Conservation (phyloP, 1,140 invertebrate species). For the Drosophila mayri region DNA sequence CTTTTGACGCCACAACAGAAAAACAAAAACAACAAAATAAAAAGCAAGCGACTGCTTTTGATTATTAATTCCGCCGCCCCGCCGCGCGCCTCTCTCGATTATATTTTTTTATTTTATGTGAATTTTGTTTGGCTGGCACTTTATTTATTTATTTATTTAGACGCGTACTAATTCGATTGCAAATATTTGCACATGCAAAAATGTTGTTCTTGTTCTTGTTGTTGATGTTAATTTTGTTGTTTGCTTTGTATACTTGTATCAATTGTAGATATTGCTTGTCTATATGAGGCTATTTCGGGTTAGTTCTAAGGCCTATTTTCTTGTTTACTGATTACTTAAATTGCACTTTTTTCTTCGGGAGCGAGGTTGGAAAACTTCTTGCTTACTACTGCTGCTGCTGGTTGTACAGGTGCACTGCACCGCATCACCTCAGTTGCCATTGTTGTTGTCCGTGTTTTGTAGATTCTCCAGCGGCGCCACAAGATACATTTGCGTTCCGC, state of each 20-base stretch:
- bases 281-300: slow-evolving; percentile 57
- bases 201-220: slow-evolving; percentile 15
- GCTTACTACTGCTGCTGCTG: slow-evolving; percentile 13
- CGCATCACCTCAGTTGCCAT: slow-evolving; percentile 27
- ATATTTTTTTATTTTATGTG: slow-evolving; percentile 31
- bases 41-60: slow-evolving; percentile 28
- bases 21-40: slow-evolving; percentile 18
- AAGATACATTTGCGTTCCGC: slow-evolving; percentile 78
- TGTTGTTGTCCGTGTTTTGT: slow-evolving; percentile 45
- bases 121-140: slow-evolving; percentile 31
- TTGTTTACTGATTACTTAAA: slow-evolving; percentile 45
- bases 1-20: slow-evolving; percentile 25
- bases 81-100: slow-evolving; percentile 4
- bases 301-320: slow-evolving; percentile 61
- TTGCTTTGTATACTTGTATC: slow-evolving; percentile 6
- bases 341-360: slow-evolving; percentile 55
- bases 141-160: slow-evolving; percentile 61
- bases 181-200: slow-evolving; percentile 62
- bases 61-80: slow-evolving; percentile 29
- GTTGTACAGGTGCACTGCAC: slow-evolving; percentile 21
- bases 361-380: slow-evolving; percentile 39
- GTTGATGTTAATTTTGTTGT: neutral
- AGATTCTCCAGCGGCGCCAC: slow-evolving; percentile 77
- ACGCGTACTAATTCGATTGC: slow-evolving; percentile 69
- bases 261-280: slow-evolving; percentile 52